These are phyloP conservation scores for Heliconius sara DNA, from an alignment of 2,888 invertebrate genomes.

Conservation along the genomic window DNA sequence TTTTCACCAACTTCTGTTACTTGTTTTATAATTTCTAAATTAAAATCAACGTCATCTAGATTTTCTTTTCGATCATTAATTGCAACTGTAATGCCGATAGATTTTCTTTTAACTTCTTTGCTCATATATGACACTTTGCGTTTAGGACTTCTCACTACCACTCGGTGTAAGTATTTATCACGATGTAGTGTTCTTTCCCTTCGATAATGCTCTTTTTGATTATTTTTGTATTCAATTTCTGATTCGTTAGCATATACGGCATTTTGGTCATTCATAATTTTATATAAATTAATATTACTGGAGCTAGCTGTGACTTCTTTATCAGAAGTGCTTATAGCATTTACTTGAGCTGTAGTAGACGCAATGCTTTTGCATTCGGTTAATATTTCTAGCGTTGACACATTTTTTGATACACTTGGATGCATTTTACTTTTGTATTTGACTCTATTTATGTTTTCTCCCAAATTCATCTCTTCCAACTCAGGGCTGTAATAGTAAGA, in stretches of 20 bases:
- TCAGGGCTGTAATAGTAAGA: slow-evolving; percentile 49
- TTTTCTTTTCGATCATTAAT: slow-evolving; percentile 60
- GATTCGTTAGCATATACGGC: slow-evolving; percentile 12
- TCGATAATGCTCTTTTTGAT: slow-evolving; percentile 44
- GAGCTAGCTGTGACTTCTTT: slow-evolving; percentile 66
- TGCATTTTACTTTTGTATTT: slow-evolving; percentile 57
- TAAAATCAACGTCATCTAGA: slow-evolving; percentile 52
- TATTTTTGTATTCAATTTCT: slow-evolving; percentile 44
- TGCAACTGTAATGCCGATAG: slow-evolving; percentile 47
- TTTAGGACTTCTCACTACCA: slow-evolving; percentile 74
- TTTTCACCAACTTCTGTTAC: slow-evolving; percentile 45
- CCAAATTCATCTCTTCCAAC: slow-evolving; percentile 52
- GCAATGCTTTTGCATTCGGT: slow-evolving; percentile 57
- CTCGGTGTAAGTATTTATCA: slow-evolving; percentile 65
- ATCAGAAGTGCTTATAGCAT: slow-evolving; percentile 52
- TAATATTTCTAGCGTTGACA: slow-evolving; percentile 54
- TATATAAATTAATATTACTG: slow-evolving; percentile 61
- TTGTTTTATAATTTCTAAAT: slow-evolving; percentile 46
- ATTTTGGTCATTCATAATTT: slow-evolving; percentile 43
- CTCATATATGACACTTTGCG: slow-evolving; percentile 56
- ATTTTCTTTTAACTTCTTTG: slow-evolving; percentile 47
- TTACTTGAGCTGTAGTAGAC: slow-evolving; percentile 49
- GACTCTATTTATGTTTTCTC: slow-evolving; percentile 49
- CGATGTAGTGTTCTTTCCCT: slow-evolving; percentile 57
- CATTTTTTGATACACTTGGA: slow-evolving; percentile 57